Evolutionary conservation across 2,113 vertebrate genomes (phyloP).

Genomic region (Oncorhynchus kisutch): DNA sequence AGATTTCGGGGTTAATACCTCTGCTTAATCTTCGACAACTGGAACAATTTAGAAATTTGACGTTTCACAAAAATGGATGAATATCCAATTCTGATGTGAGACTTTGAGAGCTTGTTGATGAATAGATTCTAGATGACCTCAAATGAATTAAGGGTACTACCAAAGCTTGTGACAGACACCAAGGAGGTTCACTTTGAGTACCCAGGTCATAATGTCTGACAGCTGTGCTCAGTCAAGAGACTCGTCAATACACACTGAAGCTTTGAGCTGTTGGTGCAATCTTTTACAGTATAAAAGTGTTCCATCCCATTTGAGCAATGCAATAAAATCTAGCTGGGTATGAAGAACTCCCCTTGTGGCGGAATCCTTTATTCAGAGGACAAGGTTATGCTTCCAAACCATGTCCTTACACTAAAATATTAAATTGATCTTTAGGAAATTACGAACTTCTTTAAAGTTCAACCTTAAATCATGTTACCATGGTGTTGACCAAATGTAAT

Average conservation of each 20-base stretch:
- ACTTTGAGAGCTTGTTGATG: too few species aligned
- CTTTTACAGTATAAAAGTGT: not conserved
- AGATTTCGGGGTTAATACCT: too few species aligned
- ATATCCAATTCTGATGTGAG: too few species aligned
- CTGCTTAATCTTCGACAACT: too few species aligned
- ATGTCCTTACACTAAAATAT: not conserved
- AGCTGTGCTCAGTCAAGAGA: not conserved
- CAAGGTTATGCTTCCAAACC: not conserved
- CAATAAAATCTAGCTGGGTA: not conserved
- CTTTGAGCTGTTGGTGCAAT: not conserved
- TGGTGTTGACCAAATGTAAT: not conserved
- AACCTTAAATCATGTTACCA: not conserved
- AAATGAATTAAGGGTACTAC: not conserved
- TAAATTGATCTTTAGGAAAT: not conserved
- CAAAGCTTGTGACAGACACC: not conserved
- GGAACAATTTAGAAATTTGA: too few species aligned
- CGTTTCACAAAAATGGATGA: too few species aligned
- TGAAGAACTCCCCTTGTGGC: not conserved
- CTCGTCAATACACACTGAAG: not conserved
- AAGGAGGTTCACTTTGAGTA: not conserved
- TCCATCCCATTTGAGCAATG: not conserved
- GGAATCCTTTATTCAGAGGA: not conserved
- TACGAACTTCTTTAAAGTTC: not conserved
- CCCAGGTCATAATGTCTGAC: not conserved
- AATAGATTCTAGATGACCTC: too few species aligned